Evolutionary conservation across 2,797 vertebrate species (phyloP).

Genomic region (Channa striata): DNA sequence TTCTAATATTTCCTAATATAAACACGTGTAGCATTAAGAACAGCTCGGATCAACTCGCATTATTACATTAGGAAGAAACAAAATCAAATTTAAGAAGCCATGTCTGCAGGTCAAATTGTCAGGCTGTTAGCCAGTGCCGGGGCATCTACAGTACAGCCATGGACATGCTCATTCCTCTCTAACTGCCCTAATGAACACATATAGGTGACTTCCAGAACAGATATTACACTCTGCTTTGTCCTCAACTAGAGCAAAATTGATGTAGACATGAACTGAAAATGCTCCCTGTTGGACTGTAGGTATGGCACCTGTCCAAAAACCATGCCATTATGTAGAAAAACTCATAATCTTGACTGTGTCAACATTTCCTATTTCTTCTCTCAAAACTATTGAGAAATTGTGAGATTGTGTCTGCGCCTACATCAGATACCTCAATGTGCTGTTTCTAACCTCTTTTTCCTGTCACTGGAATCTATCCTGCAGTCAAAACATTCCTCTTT

Average conservation of each 20-base stretch:
- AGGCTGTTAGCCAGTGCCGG: conserved; percentile 10
- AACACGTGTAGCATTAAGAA: not conserved
- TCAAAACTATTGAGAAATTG: conserved; percentile 4
- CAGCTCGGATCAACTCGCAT: not conserved
- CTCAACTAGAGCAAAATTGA: conserved; percentile 1
- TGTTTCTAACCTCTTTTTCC: not conserved
- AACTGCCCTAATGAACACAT: conserved; percentile 26
- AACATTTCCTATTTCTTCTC: not conserved
- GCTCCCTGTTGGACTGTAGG: not conserved
- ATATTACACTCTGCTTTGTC: conserved; percentile 4
- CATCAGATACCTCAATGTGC: conserved; percentile 9
- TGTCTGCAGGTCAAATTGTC: conserved; percentile 5
- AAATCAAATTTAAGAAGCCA: not conserved
- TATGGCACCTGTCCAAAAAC: not conserved
- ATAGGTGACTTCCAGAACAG: conserved; percentile 10
- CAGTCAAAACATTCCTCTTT: conserved; percentile 46
- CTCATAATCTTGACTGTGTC: not conserved
- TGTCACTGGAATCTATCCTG: conserved; percentile 20
- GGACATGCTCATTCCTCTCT: conserved; percentile 13
- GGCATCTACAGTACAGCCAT: not conserved
- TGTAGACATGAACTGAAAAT: conserved; percentile 18
- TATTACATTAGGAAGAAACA: conserved; percentile 4
- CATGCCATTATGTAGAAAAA: not conserved
- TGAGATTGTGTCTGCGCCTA: conserved; percentile 24
- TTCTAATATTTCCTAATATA: not conserved